These are phyloP conservation scores for Clistopyga incitator DNA, from an alignment of 2,888 invertebrate genomes.

Conservation along the genomic window DNA sequence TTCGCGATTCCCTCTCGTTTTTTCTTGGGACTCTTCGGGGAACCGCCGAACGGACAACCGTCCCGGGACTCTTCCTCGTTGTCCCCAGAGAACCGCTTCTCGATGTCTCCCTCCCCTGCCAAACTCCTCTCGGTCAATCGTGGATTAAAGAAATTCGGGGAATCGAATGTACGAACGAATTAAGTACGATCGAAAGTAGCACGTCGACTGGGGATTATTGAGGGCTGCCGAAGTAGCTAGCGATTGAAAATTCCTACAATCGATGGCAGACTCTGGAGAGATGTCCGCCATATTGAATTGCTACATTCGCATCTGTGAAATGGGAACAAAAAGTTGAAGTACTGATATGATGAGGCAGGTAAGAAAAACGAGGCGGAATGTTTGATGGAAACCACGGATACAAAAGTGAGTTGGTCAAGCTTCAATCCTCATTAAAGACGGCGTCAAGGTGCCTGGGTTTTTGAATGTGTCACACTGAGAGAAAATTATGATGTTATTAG, in stretches of 20 bases:
- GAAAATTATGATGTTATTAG: too few relatives aligned
- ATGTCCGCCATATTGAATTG: background rate
- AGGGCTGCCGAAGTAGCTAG: background rate
- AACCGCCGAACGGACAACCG: slow-evolving; percentile 70
- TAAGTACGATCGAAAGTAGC: slow-evolving; percentile 38
- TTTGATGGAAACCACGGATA: slow-evolving; percentile 2
- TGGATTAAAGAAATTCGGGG: slow-evolving; percentile 60
- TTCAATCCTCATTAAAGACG: slow-evolving; percentile 77
- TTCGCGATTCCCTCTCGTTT: slow-evolving; percentile 65
- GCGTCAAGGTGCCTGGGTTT: slow-evolving; percentile 78
- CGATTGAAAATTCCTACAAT: slow-evolving; percentile 3
- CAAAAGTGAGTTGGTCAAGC: slow-evolving; percentile 3
- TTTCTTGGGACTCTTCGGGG: slow-evolving; percentile 66
- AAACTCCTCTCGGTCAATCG: slow-evolving; percentile 50
- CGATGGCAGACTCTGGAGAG: background rate
- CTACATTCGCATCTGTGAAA: background rate
- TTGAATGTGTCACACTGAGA: slow-evolving; percentile 59
- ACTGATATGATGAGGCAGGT: background rate
- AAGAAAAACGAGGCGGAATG: background rate
- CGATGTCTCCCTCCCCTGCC: slow-evolving; percentile 33
- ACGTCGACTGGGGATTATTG: slow-evolving; percentile 35
- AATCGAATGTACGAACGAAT: slow-evolving; percentile 49
- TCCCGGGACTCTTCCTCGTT: slow-evolving; percentile 72
- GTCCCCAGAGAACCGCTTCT: slow-evolving; percentile 65
- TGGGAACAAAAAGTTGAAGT: slow-evolving; percentile 1